phyloP scores from a whole-genome alignment of 2,797 vertebrate genomes.

The Spinibarbus caldwelli region DNA sequence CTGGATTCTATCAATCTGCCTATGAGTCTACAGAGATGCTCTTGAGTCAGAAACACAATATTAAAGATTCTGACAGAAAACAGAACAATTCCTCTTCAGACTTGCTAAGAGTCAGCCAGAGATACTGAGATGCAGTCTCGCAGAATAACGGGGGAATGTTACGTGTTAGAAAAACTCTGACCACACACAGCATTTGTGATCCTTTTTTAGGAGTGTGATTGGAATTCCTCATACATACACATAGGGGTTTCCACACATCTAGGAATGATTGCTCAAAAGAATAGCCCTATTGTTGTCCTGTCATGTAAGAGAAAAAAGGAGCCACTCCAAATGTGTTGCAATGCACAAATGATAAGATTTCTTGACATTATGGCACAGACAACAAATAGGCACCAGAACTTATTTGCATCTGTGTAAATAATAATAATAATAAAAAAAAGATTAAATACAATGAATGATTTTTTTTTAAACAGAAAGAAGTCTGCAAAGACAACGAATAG shows the following conservation, averaged over 20 bases:
- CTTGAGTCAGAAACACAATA: constrained; percentile 57
- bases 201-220: neutral
- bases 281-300: constrained; percentile 16
- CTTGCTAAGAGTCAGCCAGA: constrained; percentile 16
- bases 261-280: neutral
- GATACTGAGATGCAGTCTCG: neutral
- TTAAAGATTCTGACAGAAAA: constrained; percentile 52
- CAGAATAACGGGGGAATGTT: neutral
- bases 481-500: neutral
- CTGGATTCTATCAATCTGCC: constrained; percentile 55
- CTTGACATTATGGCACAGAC: neutral
- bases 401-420: neutral
- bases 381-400: neutral
- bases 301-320: constrained; percentile 1
- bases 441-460: neutral
- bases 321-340: neutral
- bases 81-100: constrained; percentile 39
- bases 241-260: neutral
- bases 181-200: neutral
- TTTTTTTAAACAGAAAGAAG: neutral
- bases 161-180: neutral
- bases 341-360: neutral
- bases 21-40: constrained; percentile 53
- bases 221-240: neutral
- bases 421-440: neutral